Evolutionary conservation across 2,888 invertebrate species (phyloP).

Genomic region (Eupithecia exiguata): DNA sequence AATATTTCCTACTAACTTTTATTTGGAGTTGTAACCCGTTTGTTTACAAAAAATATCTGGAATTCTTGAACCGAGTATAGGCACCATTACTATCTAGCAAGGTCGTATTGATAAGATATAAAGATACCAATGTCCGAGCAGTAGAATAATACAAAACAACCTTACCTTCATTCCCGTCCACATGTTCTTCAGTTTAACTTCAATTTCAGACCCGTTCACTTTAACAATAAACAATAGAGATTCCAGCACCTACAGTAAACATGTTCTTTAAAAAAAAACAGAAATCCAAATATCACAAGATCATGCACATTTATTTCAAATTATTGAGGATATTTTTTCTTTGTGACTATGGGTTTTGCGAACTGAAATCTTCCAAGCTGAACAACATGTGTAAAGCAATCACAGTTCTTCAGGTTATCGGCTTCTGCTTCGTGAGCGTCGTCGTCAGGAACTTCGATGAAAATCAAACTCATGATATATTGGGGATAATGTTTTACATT

Average conservation of each 20-base stretch:
- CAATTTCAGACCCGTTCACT: neutral
- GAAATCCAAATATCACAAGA: slow-evolving; percentile 10
- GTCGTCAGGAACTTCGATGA: neutral
- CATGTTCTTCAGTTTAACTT: neutral
- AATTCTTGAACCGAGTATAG: no score
- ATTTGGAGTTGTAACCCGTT: no score
- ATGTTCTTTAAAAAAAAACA: slow-evolving; percentile 7
- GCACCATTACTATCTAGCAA: no score
- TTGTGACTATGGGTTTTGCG: slow-evolving; percentile 24
- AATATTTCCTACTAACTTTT: no score
- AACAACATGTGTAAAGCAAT: slow-evolving; percentile 13
- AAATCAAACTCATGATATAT: fast-evolving
- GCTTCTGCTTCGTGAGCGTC: neutral
- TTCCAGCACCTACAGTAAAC: neutral
- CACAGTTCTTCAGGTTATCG: neutral
- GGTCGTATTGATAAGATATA: no score
- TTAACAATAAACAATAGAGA: neutral
- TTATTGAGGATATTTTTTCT: neutral
- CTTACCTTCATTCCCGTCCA: no score
- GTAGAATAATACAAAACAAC: no score
- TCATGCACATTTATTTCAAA: slow-evolving; percentile 17
- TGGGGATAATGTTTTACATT: neutral
- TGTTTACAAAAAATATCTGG: no score
- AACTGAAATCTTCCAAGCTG: slow-evolving; percentile 10
- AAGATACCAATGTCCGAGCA: no score